Base-by-base conservation (phyloP, 2,797 vertebrate species). In the Cryptoblepharus egeriae region DNA sequence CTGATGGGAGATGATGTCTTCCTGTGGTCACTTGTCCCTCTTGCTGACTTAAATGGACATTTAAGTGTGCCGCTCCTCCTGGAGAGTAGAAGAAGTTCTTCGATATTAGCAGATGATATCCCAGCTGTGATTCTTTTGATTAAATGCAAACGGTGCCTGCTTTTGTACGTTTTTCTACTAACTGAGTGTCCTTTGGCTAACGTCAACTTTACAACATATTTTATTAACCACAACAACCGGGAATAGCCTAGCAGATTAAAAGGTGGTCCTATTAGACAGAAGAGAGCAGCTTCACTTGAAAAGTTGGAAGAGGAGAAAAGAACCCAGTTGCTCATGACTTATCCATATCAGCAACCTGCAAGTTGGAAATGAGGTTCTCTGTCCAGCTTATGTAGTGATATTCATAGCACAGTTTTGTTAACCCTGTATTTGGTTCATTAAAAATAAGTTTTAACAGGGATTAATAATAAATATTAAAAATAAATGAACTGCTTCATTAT, bases 321-420 rank as follows among this genome's bases (percentile, higher is more conserved):
- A 87, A 7, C 13, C 57, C 39, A 83, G 57, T 15, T 71, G 57
- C 18, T 75, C 35, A 63, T 69, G 8, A 57, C 28, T 79, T 37
- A 39, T 5, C 32, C 57, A 9, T 4, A 78, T 0, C 58, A 32
- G 60, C 22, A 79, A 77, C 26, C 69, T 64, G 3, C 1, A 72
- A 26, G 11, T 79, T 39, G 28, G 75, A 52, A 64, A 13, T 15
- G 69, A 67, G 80, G 28, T 2, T 78, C 85, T 55, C 86, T 35
- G 45, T 8, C 55, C 49, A 2, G 39, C 35, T 75, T 13, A 76
- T 68, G 49, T 24, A 15, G 0, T 28, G 10, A 22, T 12, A 1
- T 13, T 65, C 57, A 39, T 49, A 64, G 45, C 60, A 22, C 73
- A 42, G 28, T 26, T 82, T 76, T 37, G 22, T 1, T 42, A 4